Evolutionary conservation across 1,140 invertebrate genomes (phyloP).

Genomic region (Metopolophium dirhodum): DNA sequence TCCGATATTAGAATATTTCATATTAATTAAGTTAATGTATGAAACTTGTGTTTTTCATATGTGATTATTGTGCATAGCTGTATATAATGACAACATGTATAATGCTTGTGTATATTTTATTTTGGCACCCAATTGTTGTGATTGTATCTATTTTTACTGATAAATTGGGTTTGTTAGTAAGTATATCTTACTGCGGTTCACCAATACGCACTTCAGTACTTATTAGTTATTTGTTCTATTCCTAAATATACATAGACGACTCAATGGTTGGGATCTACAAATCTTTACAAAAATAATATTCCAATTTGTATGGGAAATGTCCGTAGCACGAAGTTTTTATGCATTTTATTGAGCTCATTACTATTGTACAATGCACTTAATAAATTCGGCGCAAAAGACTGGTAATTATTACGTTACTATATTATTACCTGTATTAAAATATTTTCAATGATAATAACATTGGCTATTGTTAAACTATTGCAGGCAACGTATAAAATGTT

Average conservation of each 20-base stretch:
- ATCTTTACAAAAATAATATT: background rate
- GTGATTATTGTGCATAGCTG: background rate
- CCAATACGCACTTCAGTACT: background rate
- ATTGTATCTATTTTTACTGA: slow-evolving; percentile 5
- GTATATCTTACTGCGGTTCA: background rate
- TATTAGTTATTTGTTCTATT: background rate
- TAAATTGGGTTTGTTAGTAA: background rate
- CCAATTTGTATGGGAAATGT: slow-evolving; percentile 20
- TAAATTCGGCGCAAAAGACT: background rate
- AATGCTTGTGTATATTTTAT: background rate
- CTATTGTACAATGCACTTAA: background rate
- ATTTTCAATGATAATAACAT: background rate
- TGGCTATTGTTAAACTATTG: background rate
- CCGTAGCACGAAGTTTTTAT: slow-evolving; percentile 12
- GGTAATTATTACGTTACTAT: background rate
- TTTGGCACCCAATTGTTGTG: slow-evolving; percentile 41
- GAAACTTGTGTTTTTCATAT: too few species aligned
- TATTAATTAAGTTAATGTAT: background rate
- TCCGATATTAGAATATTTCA: background rate
- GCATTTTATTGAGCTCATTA: background rate
- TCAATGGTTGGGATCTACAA: background rate
- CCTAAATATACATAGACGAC: background rate
- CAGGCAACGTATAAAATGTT: background rate
- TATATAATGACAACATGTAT: slow-evolving; percentile 21
- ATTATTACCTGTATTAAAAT: background rate